Evolutionary conservation across 35 echinoderm and acorn worm genomes (phyloP).

Genomic region (Heliocidaris tuberculata): DNA sequence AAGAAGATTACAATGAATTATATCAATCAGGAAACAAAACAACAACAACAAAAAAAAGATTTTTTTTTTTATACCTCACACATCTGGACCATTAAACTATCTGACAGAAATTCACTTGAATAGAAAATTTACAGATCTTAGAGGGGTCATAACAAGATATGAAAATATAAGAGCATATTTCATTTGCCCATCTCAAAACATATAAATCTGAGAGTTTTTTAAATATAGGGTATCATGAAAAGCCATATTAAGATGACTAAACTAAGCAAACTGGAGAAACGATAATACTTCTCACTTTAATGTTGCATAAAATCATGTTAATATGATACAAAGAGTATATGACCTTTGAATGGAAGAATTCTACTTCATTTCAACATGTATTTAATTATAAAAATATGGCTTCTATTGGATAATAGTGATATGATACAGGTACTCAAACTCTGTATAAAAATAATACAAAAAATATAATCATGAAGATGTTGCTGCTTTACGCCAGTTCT

Average conservation of each 20-base stretch:
- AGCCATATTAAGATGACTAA: background rate
- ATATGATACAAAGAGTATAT: background rate
- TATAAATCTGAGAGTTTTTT: background rate
- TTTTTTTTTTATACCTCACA: background rate
- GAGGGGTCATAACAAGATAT: background rate
- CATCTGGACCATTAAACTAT: background rate
- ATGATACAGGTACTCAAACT: background rate
- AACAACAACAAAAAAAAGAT: too few species aligned
- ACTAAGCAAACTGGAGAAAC: too few species aligned
- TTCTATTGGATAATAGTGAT: background rate
- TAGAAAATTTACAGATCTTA: background rate
- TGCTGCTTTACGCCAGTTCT: background rate
- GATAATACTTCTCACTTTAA: too few species aligned
- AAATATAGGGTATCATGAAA: background rate
- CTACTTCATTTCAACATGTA: too few species aligned
- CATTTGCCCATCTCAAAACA: background rate
- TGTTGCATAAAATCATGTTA: background rate
- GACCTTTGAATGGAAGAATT: background rate
- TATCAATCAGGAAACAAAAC: background rate
- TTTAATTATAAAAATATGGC: background rate
- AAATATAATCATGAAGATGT: background rate
- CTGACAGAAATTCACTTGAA: background rate
- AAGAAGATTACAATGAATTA: too few species aligned
- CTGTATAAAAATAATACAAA: background rate
- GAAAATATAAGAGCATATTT: background rate